Percentiles rank a stretch among this genome's conserved stretches.
Conservation (phyloP, 2,113 vertebrate species). For the Balaeniceps rex region DNA sequence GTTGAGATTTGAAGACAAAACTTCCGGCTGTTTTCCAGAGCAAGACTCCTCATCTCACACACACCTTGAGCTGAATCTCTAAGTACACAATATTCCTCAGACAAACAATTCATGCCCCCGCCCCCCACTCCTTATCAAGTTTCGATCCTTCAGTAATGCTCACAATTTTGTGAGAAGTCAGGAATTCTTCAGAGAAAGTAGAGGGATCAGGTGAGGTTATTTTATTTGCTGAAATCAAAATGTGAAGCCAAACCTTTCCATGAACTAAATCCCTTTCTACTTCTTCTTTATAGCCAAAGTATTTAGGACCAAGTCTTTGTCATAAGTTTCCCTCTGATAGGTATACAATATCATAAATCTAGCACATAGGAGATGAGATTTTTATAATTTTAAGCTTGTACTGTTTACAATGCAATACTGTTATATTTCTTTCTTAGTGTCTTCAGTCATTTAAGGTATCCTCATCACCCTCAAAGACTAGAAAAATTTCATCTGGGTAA, state of each 20-base stretch:
- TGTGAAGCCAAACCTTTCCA: not conserved
- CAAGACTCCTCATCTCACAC: not conserved
- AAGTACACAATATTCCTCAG: not conserved
- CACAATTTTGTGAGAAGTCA: conserved; percentile 9
- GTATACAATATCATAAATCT: not conserved
- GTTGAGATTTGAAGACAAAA: not conserved
- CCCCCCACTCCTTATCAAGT: not conserved
- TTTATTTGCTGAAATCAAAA: conserved; percentile 17
- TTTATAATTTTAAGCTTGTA: not conserved
- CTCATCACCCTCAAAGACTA: not conserved
- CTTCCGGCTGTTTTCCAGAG: not conserved
- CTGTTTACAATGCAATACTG: not conserved
- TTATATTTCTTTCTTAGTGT: not conserved
- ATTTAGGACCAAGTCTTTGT: not conserved
- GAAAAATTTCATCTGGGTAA: not conserved
- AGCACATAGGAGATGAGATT: not conserved
- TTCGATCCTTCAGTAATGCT: conserved; percentile 16
- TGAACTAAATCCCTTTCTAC: not conserved
- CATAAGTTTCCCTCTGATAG: not conserved
- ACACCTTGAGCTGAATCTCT: not conserved
- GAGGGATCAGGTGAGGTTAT: conserved; percentile 13
- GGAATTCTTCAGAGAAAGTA: not conserved
- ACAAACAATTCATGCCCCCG: not conserved
- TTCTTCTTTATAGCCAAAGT: not conserved
- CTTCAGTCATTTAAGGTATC: not conserved